Conservation (phyloP, 2,797 vertebrate species). For the Trachurus trachurus region DNA sequence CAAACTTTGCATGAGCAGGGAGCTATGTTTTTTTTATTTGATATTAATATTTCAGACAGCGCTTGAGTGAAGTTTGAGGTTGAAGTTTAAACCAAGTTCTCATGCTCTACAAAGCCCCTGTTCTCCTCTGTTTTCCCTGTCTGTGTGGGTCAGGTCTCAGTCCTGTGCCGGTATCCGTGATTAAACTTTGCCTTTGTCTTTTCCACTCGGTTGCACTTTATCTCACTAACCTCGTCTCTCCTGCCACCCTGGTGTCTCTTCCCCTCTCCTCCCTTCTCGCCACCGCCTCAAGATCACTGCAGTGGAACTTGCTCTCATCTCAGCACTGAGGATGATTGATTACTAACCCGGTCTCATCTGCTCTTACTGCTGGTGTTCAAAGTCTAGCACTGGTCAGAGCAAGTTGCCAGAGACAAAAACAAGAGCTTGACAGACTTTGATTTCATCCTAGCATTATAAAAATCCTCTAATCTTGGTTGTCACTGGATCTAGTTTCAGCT, state of each 20-base stretch:
- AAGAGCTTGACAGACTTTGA: conserved; percentile 27
- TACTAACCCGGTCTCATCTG: conserved; percentile 53
- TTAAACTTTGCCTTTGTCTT: conserved; percentile 57
- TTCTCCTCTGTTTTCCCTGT: neutral
- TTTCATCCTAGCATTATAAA: conserved; percentile 19
- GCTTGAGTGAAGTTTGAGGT: conserved; percentile 26
- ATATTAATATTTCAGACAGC: neutral
- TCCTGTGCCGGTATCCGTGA: conserved; percentile 3
- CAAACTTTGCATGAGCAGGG: neutral
- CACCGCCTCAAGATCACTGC: conserved; percentile 53
- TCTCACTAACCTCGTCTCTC: conserved; percentile 50
- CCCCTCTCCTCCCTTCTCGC: conserved; percentile 16
- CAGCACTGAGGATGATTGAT: conserved; percentile 70
- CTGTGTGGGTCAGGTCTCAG: conserved; percentile 35
- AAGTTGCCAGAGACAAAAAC: conserved; percentile 32
- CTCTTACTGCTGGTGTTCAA: conserved; percentile 32
- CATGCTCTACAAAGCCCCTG: neutral
- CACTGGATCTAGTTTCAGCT: conserved; percentile 17
- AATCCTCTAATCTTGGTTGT: conserved; percentile 35
- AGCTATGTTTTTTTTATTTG: neutral
- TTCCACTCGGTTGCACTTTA: conserved; percentile 66
- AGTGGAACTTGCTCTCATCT: conserved; percentile 69
- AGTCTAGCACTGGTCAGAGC: conserved; percentile 15
- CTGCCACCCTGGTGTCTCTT: conserved; percentile 31
- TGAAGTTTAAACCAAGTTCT: conserved; percentile 24